Evolutionary conservation across 1,140 invertebrate species (phyloP).

Genomic region (Calosoma granatense): DNA sequence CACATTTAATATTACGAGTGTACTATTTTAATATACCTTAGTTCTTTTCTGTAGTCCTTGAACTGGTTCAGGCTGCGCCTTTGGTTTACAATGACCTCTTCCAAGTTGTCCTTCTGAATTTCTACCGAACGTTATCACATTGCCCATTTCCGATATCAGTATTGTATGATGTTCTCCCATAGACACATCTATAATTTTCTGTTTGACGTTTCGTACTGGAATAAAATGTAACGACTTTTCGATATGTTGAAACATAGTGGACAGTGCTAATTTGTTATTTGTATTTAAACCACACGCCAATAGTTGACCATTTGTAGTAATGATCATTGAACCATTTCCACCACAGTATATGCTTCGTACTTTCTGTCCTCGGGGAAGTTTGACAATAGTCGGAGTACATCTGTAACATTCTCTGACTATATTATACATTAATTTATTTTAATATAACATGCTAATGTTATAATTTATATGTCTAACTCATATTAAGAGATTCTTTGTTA

Average conservation of each 20-base stretch:
- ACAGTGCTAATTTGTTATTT: slow-evolving; percentile 58
- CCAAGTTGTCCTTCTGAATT: slow-evolving; percentile 41
- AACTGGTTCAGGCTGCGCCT: slow-evolving; percentile 9
- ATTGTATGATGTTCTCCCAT: slow-evolving; percentile 48
- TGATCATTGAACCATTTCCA: slow-evolving; percentile 51
- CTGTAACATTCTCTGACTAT: too few relatives aligned
- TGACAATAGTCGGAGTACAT: slow-evolving; percentile 38
- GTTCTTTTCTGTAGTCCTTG: slow-evolving; percentile 12
- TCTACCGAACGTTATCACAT: slow-evolving; percentile 53
- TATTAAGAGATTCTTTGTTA: slow-evolving; percentile 7
- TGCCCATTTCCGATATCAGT: slow-evolving; percentile 54
- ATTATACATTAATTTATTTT: too few relatives aligned
- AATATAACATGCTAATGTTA: too few relatives aligned
- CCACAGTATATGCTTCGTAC: slow-evolving; percentile 50
- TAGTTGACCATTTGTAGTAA: slow-evolving; percentile 52
- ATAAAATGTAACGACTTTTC: slow-evolving; percentile 26
- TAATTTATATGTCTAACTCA: too few relatives aligned
- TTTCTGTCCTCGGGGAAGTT: slow-evolving; percentile 38
- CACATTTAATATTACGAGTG: slow-evolving; percentile 6
- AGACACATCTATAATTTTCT: slow-evolving; percentile 40
- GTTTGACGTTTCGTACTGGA: slow-evolving; percentile 27
- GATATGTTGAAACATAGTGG: slow-evolving; percentile 19
- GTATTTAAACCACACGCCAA: slow-evolving; percentile 58
- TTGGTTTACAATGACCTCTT: slow-evolving; percentile 14
- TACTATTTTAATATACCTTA: slow-evolving; percentile 11